A percentile compares a stretch with the other conserved stretches of the same genome.
phyloP scores from a whole-genome alignment of 2,113 vertebrate species.

The Thalassoma bifasciatum region DNA sequence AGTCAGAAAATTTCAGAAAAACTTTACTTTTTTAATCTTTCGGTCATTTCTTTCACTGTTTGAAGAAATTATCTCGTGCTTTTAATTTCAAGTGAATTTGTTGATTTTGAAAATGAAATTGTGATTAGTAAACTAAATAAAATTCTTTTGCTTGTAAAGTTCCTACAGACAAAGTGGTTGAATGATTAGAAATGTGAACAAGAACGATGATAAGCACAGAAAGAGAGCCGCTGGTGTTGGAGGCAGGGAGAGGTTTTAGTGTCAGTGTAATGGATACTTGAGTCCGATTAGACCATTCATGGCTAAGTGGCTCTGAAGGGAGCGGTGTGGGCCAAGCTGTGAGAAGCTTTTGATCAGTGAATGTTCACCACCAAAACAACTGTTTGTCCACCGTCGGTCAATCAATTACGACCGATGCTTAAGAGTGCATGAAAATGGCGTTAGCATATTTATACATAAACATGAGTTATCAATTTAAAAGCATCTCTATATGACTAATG shows the following conservation, averaged over 20 bases:
- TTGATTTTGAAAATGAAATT: background rate
- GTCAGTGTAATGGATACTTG: conserved; percentile 68
- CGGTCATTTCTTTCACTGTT: background rate
- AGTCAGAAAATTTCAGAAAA: conserved; percentile 7
- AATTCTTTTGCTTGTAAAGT: too few species aligned
- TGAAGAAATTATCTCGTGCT: background rate
- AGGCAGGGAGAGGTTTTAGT: conserved; percentile 44
- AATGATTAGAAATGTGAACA: background rate
- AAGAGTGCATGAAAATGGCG: conserved; percentile 11
- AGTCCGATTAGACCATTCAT: conserved; percentile 72
- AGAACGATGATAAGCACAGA: conserved; percentile 6
- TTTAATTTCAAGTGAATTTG: background rate
- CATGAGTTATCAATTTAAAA: background rate
- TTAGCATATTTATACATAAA: background rate
- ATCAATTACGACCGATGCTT: conserved; percentile 53
- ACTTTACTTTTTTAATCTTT: background rate
- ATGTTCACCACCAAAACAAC: conserved; percentile 20
- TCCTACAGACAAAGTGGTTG: background rate
- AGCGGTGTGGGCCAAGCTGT: conserved; percentile 48
- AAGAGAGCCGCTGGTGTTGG: conserved; percentile 13
- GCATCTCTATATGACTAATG: background rate
- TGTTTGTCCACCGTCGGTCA: conserved; percentile 56
- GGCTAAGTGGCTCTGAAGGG: conserved; percentile 73
- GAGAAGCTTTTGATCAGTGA: conserved; percentile 61
- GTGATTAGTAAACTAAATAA: too few species aligned